Evolutionary conservation across 2,797 vertebrate species (phyloP), one percentile per base, ranked within the genome.

Genomic region (Crocidura indochinensis): DNA sequence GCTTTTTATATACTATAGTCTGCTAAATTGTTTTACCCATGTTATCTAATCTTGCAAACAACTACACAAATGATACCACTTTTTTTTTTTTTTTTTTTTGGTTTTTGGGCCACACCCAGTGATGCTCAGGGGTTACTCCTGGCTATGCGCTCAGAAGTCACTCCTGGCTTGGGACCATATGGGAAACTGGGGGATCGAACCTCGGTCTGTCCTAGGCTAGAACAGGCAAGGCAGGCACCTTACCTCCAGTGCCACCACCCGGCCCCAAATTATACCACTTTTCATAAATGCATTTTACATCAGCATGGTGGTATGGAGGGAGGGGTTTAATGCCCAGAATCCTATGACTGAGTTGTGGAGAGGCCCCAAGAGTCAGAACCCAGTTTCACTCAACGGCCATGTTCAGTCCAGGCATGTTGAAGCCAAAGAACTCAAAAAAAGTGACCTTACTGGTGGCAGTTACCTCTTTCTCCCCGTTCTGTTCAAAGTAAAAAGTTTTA

Each of bases 1-100:
- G 38, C 38, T 38, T 38, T 38, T 38, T 38, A 38, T 38, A 38
- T 38, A 38, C 38, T 51, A 19, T 51, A n/a, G 15, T 65, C 73
- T 69, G 12, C 38, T 29, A 31, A 85, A 24, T 83, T 29, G 44
- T 67, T 92, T 81, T n/a, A 62, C 44, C 68, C 87, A 27, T 87
- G 51, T 74, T 80, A 44, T 46, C 92, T 88, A 84, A 78, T 85
- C 31, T 47, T 72, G 64, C 85, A 90, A 87, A 80, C 65, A 68
- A 68, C 17, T 20, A 60, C 56, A 60, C 56, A 60, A 60, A 60
- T 60, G 0, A 60, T 60, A 20, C 56, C 6, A 20, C 22, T 89
- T 92, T 49, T 87, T n/a, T n/a, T n/a, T n/a, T n/a, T n/a, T n/a
- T n/a, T n/a, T n/a, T n/a, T n/a, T n/a, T n/a, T n/a, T n/a, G n/a